phyloP scores from a whole-genome alignment of 92 coral and sea anemone species.

The Palythoa grandis region DNA sequence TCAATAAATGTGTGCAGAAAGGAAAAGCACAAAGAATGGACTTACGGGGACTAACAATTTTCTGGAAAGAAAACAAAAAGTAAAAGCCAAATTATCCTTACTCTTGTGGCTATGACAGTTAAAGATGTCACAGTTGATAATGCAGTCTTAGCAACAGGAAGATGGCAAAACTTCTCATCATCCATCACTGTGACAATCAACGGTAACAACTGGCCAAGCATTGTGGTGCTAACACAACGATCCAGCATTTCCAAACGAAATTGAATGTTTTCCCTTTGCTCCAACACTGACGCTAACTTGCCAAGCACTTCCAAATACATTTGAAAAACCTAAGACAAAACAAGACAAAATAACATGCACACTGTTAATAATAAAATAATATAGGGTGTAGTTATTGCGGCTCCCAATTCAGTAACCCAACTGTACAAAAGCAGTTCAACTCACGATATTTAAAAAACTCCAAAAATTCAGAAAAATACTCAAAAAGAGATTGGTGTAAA shows the following conservation, averaged over 20 bases:
- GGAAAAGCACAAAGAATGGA: no score
- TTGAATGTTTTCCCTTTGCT: slow-evolving; percentile 42
- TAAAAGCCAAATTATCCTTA: slow-evolving; percentile 1
- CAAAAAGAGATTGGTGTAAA: no score
- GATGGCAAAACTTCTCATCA: slow-evolving; percentile 70
- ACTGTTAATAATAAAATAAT: no score
- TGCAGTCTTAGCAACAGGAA: slow-evolving; percentile 71
- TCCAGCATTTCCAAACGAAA: slow-evolving; percentile 71
- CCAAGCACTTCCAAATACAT: slow-evolving; percentile 70
- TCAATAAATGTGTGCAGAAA: no score
- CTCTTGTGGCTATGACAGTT: slow-evolving; percentile 84
- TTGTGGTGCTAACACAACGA: slow-evolving; percentile 71
- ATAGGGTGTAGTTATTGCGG: no score
- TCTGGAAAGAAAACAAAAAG: not conserved
- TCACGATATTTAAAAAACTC: no score
- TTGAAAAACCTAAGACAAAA: slow-evolving; percentile 65
- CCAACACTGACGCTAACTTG: slow-evolving; percentile 53
- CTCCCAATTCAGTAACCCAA: no score
- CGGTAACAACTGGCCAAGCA: slow-evolving; percentile 81
- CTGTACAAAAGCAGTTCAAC: no score
- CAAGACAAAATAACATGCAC: no score
- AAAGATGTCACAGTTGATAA: slow-evolving; percentile 67
- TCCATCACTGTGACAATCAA: slow-evolving; percentile 78
- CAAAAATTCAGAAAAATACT: no score
- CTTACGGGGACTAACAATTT: no score